These are phyloP conservation scores for Tinamus guttatus DNA, from an alignment of 2,113 vertebrate species.

Conservation along the genomic window DNA sequence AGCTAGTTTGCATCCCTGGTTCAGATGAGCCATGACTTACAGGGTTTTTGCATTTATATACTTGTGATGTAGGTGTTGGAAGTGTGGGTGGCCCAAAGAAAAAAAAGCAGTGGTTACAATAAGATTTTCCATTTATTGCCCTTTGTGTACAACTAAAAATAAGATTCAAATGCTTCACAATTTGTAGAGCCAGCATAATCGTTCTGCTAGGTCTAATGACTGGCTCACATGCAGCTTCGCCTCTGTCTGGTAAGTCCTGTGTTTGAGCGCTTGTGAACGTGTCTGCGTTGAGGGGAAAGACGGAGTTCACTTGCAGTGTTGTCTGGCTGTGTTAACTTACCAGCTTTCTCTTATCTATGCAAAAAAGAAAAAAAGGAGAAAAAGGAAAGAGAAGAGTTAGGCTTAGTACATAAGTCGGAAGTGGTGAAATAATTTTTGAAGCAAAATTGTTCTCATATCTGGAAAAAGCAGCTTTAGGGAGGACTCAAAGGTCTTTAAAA, in stretches of 20 bases:
- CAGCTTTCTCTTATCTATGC: constrained; percentile 17
- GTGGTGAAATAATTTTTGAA: constrained; percentile 47
- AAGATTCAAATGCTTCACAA: constrained; percentile 79
- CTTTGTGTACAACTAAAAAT: constrained; percentile 84
- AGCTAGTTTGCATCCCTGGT: constrained; percentile 77
- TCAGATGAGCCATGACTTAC: constrained; percentile 70
- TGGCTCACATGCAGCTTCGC: constrained; percentile 67
- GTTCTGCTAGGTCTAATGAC: constrained; percentile 77
- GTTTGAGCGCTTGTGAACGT: constrained; percentile 44
- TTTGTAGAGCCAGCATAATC: constrained; percentile 75
- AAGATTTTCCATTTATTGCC: constrained; percentile 87
- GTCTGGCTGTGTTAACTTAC: constrained; percentile 54
- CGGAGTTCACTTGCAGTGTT: constrained; percentile 27
- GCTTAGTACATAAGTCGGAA: constrained; percentile 27
- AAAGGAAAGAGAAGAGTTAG: background rate
- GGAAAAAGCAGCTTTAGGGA: constrained; percentile 22
- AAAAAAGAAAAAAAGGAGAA: background rate
- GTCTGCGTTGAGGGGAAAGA: constrained; percentile 52
- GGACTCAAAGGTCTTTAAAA: constrained; percentile 18
- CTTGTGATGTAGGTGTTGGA: constrained; percentile 78
- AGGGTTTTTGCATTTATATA: constrained; percentile 77
- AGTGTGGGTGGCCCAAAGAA: constrained; percentile 82
- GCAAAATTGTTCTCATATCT: constrained; percentile 7
- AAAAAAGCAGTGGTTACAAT: constrained; percentile 81
- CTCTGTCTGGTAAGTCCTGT: constrained; percentile 75